phyloP scores from a whole-genome alignment of 2,888 invertebrate species.

The Campopleginae sp. region DNA sequence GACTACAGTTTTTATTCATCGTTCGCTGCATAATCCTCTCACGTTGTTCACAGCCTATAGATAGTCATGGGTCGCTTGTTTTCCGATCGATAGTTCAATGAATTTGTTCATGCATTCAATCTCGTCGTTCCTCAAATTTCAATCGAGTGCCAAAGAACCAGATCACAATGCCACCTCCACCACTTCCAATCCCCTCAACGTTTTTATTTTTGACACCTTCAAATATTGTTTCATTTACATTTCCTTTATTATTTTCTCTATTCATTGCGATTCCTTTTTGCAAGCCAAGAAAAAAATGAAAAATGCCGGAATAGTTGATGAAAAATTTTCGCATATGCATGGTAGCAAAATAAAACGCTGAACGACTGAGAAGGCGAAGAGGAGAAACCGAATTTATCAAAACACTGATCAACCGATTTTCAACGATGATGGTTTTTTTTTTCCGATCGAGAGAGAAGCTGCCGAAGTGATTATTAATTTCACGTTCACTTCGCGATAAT shows the following conservation, averaged over 20 bases:
- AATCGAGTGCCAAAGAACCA: not conserved
- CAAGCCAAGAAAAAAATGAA: not conserved
- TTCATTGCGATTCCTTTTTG: not conserved
- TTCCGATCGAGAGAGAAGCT: no score
- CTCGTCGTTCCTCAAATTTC: slow-evolving; percentile 35
- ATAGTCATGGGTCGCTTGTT: slow-evolving; percentile 2
- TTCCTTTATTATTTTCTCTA: not conserved
- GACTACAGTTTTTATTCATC: slow-evolving; percentile 42
- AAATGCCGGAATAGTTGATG: not conserved
- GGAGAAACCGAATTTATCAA: no score
- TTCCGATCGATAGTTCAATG: slow-evolving; percentile 48
- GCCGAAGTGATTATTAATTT: no score
- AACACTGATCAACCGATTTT: no score
- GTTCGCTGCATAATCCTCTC: slow-evolving; percentile 47
- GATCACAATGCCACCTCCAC: slow-evolving; percentile 13
- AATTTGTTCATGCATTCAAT: slow-evolving; percentile 19
- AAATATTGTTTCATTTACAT: not conserved
- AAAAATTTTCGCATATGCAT: not conserved
- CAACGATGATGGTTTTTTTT: no score
- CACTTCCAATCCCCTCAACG: no score
- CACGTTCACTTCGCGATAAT: not conserved
- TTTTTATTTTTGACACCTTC: not conserved
- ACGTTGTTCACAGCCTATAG: not conserved
- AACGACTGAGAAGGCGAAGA: not conserved
- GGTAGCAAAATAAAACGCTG: no score